Evolutionary conservation across 2,888 invertebrate species (phyloP), one percentile per base, ranked within the genome.

Genomic region (Drosophila longiperda): DNA sequence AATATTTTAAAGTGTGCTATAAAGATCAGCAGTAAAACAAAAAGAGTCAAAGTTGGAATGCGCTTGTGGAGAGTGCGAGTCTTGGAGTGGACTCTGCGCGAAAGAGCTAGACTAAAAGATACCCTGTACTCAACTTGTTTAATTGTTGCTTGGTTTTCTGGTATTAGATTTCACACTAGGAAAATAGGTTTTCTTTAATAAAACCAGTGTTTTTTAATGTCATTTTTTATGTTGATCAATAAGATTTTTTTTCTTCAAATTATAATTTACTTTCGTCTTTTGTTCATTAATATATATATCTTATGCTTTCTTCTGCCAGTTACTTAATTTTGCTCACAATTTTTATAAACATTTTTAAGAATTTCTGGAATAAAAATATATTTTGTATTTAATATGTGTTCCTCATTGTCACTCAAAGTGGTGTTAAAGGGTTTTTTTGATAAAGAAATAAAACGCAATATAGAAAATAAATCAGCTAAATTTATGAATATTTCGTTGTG

Each of bases 351-450:
- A 20, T 20, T 45, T 7, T 45, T 3, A 7, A 7, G 45, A 20
- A 3, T 20, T 45, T 20, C 7, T 1, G 20, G 45, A 45, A 12
- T 12, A 7, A 7, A 42, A 12, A n/a, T 9, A 11, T 12, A 7
- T 12, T 6, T 12, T 45, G 12, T 7, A 23, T 45, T 23, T 8
- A 23, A 23, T 23, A 20, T 23, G 20, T 36, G 29, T 48, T 23
- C 1, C 48, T 12, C 36, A 20, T 17, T 29, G 15, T 75, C 59
- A 75, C 53, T 60, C 70, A 76, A 32, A 26, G 26, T 36, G 15
- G n/a, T 52, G n/a, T 52, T 52, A 26, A 48, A 15, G 34, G 32
- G 40, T 38, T 3, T n/a, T 12, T 17, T 7, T 15, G 45, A 45
- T 45, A 45, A 15, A 8, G 2, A 45, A 23, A 15, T 23, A 23